Evolutionary conservation across 2,797 vertebrate genomes (phyloP).

Genomic region (Ambastaia sidthimunki): DNA sequence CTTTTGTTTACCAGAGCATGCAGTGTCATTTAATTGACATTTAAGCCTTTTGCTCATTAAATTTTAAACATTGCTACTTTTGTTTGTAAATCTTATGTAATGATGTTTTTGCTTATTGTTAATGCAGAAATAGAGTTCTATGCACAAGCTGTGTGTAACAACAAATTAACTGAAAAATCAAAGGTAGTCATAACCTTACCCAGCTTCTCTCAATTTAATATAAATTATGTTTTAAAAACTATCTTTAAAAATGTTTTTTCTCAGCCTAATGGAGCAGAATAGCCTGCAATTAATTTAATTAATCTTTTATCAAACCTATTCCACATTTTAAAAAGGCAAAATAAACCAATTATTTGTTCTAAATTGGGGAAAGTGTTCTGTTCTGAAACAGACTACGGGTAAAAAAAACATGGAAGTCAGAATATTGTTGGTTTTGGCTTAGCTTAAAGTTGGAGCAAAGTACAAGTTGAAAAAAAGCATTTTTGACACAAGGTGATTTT

Average conservation of each 20-base stretch:
- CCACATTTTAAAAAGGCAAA: not conserved
- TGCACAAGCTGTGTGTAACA: too few species aligned
- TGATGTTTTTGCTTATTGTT: not conserved
- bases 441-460: constrained; percentile 4
- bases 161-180: too few species aligned
- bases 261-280: not conserved
- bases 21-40: not conserved
- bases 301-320: not conserved
- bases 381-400: not conserved
- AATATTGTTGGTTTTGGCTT: not conserved
- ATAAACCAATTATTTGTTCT: not conserved
- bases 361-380: not conserved
- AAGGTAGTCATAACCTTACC: not conserved
- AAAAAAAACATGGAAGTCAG: not conserved
- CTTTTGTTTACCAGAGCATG: not conserved
- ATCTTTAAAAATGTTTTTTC: not conserved
- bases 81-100: not conserved
- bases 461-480: not conserved
- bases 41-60: not conserved
- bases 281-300: not conserved
- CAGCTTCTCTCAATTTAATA: not conserved
- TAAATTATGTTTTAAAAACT: not conserved
- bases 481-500: constrained; percentile 8
- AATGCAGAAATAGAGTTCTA: not conserved
- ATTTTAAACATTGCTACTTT: not conserved